A percentile compares a stretch with the other conserved stretches of the same genome.
These are phyloP conservation scores for Saccostrea cuccullata DNA, from an alignment of 1,140 invertebrate genomes.

Conservation along the genomic window DNA sequence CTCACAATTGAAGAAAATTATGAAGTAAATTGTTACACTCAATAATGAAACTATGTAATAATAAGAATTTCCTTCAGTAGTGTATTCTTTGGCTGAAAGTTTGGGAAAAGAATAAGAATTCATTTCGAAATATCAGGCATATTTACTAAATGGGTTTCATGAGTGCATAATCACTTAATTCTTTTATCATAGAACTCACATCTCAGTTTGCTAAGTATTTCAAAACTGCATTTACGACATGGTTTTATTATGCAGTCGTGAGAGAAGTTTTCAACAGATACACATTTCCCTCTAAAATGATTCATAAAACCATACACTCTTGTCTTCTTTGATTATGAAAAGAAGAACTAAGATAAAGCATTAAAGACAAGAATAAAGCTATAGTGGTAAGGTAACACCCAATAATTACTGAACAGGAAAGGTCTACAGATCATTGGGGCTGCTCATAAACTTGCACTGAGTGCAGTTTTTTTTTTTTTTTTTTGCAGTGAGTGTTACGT, in stretches of 20 bases:
- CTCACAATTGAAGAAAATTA: slow-evolving; percentile 21
- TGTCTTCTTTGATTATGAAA: not conserved
- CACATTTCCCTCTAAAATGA: not conserved
- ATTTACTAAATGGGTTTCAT: not conserved
- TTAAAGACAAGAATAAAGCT: not conserved
- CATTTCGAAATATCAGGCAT: not conserved
- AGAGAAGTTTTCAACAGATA: slow-evolving; percentile 6
- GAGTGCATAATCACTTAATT: not conserved
- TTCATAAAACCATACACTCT: not conserved
- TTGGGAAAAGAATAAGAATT: not conserved
- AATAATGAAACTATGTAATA: slow-evolving; percentile 2
- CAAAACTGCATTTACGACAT: slow-evolving; percentile 4
- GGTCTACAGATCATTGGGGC: not conserved
- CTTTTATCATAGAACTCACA: not conserved
- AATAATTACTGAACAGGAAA: not conserved
- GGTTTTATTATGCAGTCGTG: not conserved
- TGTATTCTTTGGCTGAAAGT: slow-evolving; percentile 3
- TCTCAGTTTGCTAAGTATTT: not conserved
- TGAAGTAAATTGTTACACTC: not conserved
- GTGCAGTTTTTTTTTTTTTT: not conserved
- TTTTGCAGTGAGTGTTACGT: not conserved
- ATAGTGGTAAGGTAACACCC: not conserved
- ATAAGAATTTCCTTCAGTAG: not conserved
- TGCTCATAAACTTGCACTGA: not conserved
- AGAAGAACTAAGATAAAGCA: not conserved